These are phyloP conservation scores for Rhabdornis inornatus DNA, from an alignment of 2,113 vertebrate species.

Conservation along the genomic window DNA sequence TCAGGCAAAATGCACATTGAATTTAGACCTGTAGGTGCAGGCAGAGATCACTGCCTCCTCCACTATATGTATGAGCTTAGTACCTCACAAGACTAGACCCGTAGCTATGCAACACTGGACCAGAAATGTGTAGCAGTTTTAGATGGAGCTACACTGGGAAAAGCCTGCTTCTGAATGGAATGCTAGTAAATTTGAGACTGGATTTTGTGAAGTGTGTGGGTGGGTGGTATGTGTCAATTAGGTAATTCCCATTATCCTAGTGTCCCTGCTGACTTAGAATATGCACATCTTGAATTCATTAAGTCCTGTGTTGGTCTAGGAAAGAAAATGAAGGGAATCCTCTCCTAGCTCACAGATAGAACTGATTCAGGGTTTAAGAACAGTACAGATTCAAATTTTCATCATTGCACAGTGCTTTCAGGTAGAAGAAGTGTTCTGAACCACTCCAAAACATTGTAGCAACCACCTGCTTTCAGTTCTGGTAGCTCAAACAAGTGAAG, in stretches of 20 bases:
- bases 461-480: not conserved
- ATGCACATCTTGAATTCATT: slow-evolving; percentile 27
- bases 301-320: not conserved
- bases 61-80: not conserved
- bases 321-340: not conserved
- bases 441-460: not conserved
- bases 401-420: not conserved
- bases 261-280: not conserved
- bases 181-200: not conserved
- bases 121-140: not conserved
- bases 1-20: not conserved
- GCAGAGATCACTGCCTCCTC: not conserved
- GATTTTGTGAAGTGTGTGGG: slow-evolving; percentile 23
- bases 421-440: not conserved
- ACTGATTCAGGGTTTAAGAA: not conserved
- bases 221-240: slow-evolving; percentile 17
- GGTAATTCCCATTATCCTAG: slow-evolving; percentile 13
- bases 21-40: not conserved
- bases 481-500: not conserved
- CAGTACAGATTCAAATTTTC: not conserved
- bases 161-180: not conserved
- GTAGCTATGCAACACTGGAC: not conserved
- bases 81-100: not conserved
- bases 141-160: not conserved
- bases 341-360: not conserved